A percentile compares a stretch with the other conserved stretches of the same genome.
Conservation (phyloP, 2,113 vertebrate genomes). For the Galemys pyrenaicus region DNA sequence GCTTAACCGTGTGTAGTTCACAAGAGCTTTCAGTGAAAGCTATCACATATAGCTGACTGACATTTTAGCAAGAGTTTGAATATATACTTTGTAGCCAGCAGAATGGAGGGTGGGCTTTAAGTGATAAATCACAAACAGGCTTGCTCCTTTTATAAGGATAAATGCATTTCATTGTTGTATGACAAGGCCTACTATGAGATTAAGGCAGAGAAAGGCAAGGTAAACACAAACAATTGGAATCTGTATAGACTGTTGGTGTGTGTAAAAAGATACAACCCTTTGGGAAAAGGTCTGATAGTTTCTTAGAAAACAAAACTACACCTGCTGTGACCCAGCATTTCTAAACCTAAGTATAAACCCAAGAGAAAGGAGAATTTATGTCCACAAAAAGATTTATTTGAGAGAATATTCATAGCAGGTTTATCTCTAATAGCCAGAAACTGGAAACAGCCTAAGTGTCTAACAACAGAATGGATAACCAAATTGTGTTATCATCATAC, state of each 20-base stretch:
- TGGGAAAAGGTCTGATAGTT: neutral
- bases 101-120: neutral
- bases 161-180: neutral
- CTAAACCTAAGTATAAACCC: slow-evolving; percentile 28
- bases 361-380: slow-evolving; percentile 33
- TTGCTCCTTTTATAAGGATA: neutral
- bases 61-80: neutral
- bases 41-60: neutral
- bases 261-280: neutral
- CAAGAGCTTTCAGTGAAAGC: slow-evolving; percentile 24
- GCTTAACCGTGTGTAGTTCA: neutral
- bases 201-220: slow-evolving; percentile 1
- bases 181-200: neutral
- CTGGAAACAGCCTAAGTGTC: neutral
- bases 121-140: neutral
- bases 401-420: slow-evolving; percentile 16
- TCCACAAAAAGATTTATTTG: slow-evolving; percentile 2
- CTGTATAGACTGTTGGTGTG: neutral
- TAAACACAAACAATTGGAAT: neutral
- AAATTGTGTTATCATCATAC: neutral
- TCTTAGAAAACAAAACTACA: slow-evolving; percentile 42
- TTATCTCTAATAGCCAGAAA: slow-evolving; percentile 27
- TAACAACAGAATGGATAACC: neutral
- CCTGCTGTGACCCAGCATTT: slow-evolving; percentile 14
- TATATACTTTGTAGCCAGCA: neutral